A percentile compares a stretch with the other conserved stretches of the same genome.
phyloP scores from a whole-genome alignment of 1,140 invertebrate genomes.

The Manduca sexta region DNA sequence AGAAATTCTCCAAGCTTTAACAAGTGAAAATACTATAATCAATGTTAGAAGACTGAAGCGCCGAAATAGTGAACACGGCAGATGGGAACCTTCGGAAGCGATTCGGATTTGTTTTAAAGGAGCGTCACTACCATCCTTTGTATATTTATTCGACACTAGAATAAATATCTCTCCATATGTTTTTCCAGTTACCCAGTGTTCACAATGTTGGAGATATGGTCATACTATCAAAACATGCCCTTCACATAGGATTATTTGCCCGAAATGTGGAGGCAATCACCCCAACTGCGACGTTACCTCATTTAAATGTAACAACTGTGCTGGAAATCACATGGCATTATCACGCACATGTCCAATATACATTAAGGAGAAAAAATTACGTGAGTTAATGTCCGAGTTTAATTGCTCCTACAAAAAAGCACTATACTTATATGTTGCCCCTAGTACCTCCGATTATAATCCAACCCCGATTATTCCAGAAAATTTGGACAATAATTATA shows the following conservation, averaged over 20 bases:
- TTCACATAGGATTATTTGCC: conserved; percentile 19
- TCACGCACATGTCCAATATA: conserved; percentile 18
- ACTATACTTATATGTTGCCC: conserved; percentile 1
- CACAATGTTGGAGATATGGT: conserved; percentile 16
- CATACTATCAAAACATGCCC: conserved; percentile 12
- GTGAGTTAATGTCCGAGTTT: conserved; percentile 15
- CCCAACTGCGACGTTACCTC: conserved; percentile 20
- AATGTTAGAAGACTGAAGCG: too few relatives aligned
- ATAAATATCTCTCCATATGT: too few relatives aligned
- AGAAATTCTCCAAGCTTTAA: too few relatives aligned
- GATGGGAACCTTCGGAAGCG: too few relatives aligned
- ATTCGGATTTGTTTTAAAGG: too few relatives aligned
- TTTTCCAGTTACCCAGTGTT: conserved; percentile 7
- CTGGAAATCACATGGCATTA: conserved; percentile 17
- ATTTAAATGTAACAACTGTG: conserved; percentile 24
- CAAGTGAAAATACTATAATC: too few relatives aligned
- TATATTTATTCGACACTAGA: too few relatives aligned
- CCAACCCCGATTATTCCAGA: too few relatives aligned
- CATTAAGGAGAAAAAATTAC: conserved; percentile 21
- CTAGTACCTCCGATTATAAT: too few relatives aligned
- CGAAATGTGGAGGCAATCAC: conserved; percentile 20
- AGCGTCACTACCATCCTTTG: too few relatives aligned
- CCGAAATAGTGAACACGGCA: too few relatives aligned
- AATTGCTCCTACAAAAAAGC: conserved; percentile 20
- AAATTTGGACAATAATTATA: too few relatives aligned